Evolutionary conservation across 2,113 vertebrate species (phyloP), one percentile per base, ranked within the genome.

Genomic region (Pogona vitticeps): DNA sequence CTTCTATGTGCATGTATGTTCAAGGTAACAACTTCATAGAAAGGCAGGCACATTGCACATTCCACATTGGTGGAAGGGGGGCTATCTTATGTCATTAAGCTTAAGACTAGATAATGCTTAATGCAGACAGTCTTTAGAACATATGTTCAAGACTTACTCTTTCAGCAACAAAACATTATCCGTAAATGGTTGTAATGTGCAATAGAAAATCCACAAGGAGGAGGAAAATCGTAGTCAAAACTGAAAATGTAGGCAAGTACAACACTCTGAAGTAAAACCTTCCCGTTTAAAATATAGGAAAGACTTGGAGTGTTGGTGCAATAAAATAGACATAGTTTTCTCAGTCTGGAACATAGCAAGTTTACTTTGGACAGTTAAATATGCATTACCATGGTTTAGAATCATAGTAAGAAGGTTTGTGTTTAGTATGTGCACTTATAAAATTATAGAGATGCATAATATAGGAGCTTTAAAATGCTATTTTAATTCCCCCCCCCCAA

Each of bases 261-360:
- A 82, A 18, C 15, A 83, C 20, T 58, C 52, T 12, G 87, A 67
- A 65, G 42, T 33, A 80, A 75, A 85, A 4, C 0, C 1, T 0
- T 84, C 82, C 77, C 63, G 63, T 26, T 88, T 14, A 73, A 0
- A n/a, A 65, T 75, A 83, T 14, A 78, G 6, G 79, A 83, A 91
- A 38, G 0, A 33, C 0, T 71, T 58, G 17, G 63, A 68, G 6
- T 78, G 1, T 86, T 61, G 1, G 80, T 85, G 77, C 76, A 89
- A 59, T 71, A 86, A 3, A 56, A n/a, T 2, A 40, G 0, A 33
- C 73, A 10, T 73, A 78, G 1, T 84, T 83, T 28, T 28, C 80
- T 42, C 42, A 21, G 7, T 31, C 6, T 86, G 80, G 6, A 1
- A 1, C 46, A 52, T 52, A 40, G 38, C 8, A 17, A 40, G 61